Evolutionary conservation across 35 echinoderm and acorn worm genomes (phyloP), one percentile per base, ranked within the genome.

Genomic region (Ophioderma brevispina): DNA sequence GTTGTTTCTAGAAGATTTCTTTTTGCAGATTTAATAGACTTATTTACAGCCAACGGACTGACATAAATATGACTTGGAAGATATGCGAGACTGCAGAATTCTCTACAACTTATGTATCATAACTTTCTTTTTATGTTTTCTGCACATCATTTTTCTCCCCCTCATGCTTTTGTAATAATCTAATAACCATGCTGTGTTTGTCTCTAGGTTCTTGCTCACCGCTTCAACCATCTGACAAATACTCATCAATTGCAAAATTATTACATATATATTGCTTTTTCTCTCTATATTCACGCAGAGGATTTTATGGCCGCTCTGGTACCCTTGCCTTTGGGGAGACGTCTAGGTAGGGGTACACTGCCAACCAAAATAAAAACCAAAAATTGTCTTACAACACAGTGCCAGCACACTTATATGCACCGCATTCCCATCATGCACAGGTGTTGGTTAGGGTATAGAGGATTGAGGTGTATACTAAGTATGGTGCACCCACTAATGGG

Each of bases 361-460:
- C 28, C 59, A 25, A 70, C 59, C 10, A 70, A 18, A 70, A 25
- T 8, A 46, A 46, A 46, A 46, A 30, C 59, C 2, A 13, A 70
- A 25, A 18, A 70, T 15, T 70, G 59, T 2, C 59, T 70, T 70
- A 46, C n/a, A n/a, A n/a, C n/a, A n/a, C 59, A 70, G 59, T 70
- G 59, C 59, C n/a, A 18, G 59, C 59, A 70, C 59, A 70, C 59
- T 70, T 70, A 70, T 70, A 15, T 70, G 59, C 59, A 70, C 59
- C n/a, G 59, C 59, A 25, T 15, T 70, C 59, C 59, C 59, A 70
- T 70, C 59, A 13, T 70, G 59, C 59, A 70, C 59, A 70, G 59
- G 59, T 70, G 59, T 70, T 70, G 59, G 59, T n/a, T 70, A 70
- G 59, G 59, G 59, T 46, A 46, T 46, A 13, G 59, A 70, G 2